phyloP scores from a whole-genome alignment of 2,113 vertebrate species.

The Bujurquina vittata region DNA sequence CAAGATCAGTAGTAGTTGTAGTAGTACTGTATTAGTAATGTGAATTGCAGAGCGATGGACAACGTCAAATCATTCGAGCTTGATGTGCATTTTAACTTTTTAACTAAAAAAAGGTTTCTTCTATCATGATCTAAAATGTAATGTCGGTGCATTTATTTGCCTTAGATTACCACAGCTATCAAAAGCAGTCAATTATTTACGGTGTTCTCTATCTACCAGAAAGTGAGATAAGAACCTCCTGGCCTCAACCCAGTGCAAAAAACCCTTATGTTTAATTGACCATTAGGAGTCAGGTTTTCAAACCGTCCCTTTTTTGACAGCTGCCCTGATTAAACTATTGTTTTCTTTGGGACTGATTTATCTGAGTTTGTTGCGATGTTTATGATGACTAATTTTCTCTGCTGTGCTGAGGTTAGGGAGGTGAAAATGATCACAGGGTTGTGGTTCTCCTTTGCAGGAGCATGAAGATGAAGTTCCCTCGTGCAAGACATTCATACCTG shows the following conservation, averaged over 20 bases:
- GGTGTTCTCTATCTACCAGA: constrained; percentile 29
- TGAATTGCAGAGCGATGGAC: not conserved
- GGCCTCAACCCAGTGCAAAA: constrained; percentile 41
- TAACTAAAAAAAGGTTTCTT: not conserved
- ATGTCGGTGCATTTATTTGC: constrained; percentile 8
- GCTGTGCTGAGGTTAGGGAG: not conserved
- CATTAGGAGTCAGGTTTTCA: constrained; percentile 60
- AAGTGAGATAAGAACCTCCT: constrained; percentile 53
- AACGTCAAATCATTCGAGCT: not conserved
- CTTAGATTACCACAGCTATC: constrained; percentile 43
- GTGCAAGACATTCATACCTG: not conserved
- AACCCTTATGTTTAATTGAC: constrained; percentile 70
- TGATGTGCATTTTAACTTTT: not conserved
- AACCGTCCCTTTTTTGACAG: constrained; percentile 23
- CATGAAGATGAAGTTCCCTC: not conserved
- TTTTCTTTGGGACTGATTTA: not conserved
- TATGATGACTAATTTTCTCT: not conserved
- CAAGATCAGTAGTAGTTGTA: not conserved
- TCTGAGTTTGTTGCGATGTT: not conserved
- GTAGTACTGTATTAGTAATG: not conserved
- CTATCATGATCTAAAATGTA: not conserved
- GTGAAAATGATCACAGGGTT: not conserved
- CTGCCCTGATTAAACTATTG: constrained; percentile 15
- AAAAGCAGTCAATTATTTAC: constrained; percentile 69
- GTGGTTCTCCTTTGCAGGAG: not conserved